Base-by-base conservation (phyloP, 2,888 invertebrate genomes). In the Cryptus armator region DNA sequence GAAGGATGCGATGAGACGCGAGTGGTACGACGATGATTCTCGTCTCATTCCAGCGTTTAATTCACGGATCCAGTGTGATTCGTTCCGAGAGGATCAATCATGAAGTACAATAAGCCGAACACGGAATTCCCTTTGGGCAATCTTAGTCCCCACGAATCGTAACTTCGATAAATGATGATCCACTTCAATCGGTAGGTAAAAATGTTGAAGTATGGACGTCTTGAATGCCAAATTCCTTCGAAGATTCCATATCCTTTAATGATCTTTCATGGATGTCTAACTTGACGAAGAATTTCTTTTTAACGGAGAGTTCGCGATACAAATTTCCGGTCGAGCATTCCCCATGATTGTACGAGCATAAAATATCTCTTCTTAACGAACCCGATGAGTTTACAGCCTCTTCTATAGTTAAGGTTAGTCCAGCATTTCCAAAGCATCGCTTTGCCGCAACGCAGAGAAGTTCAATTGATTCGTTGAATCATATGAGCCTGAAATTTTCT, bases 21-120 rank as follows among this genome's bases (percentile, higher is more conserved):
- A 62, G 37, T 9, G 37, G 37, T 37, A 75, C 76, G 74, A 71
- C 32, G 77, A 77, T 79, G 48, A 62, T 77, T 72, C 70, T 83
- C 75, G 85, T 75, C 37, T 64, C 48, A 24, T 62, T 48, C 24
- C 44, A 77, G 32, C 68, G 19, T 79, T 79, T 62, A 19, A 53
- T 76, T 53, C 37, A 66, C 14, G 64, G 48, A 62, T 62, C 74
- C 44, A 72, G n/a, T 48, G 32, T 51, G 64, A 51, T 64, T 75
- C 16, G 48, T 19, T 51, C 14, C 14, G 51, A 32, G 32, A 16
- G 46, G 19, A 76, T 76, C 37, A 64, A 66, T 66, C 66, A 66
- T 12, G 14, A 37, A 14, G 4, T 19, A 66, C 66, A 66, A 66
- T 66, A 16, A 66, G 66, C n/a, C 16, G 43, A 19, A 56, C 2